Percentiles rank a stretch among this genome's conserved stretches.
Evolutionary conservation across 2,888 invertebrate genomes (phyloP).

Genomic region (Brenthis ino): DNA sequence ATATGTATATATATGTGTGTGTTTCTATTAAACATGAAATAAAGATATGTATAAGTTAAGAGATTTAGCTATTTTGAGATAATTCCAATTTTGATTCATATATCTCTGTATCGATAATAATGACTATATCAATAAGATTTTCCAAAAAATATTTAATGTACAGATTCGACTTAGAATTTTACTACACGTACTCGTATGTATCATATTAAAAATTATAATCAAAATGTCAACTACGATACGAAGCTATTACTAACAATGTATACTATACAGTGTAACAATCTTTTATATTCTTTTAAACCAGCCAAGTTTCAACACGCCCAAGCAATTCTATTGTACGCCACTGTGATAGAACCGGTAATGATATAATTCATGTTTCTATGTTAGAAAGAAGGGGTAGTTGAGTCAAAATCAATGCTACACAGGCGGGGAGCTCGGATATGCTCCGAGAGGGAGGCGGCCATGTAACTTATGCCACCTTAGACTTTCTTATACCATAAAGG

Average conservation of each 20-base stretch:
- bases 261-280: not conserved
- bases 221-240: not conserved
- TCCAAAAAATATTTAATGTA: no score
- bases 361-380: constrained; percentile 60
- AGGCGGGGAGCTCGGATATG: constrained; percentile 3
- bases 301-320: constrained; percentile 16
- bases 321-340: not conserved
- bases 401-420: constrained; percentile 72
- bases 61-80: no score
- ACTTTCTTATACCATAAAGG: not conserved
- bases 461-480: constrained; percentile 14
- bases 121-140: no score
- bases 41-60: no score
- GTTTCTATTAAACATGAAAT: no score
- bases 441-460: constrained; percentile 10
- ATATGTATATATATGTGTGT: no score
- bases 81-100: no score
- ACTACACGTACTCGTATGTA: no score
- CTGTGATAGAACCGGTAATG: constrained; percentile 54
- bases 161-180: no score
- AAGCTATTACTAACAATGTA: not conserved
- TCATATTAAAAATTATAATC: not conserved
- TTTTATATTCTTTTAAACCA: constrained; percentile 6
- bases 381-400: constrained; percentile 68
- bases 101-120: no score